These are phyloP conservation scores for Cheilinus undulatus DNA, from an alignment of 2,113 vertebrate species.

Conservation along the genomic window DNA sequence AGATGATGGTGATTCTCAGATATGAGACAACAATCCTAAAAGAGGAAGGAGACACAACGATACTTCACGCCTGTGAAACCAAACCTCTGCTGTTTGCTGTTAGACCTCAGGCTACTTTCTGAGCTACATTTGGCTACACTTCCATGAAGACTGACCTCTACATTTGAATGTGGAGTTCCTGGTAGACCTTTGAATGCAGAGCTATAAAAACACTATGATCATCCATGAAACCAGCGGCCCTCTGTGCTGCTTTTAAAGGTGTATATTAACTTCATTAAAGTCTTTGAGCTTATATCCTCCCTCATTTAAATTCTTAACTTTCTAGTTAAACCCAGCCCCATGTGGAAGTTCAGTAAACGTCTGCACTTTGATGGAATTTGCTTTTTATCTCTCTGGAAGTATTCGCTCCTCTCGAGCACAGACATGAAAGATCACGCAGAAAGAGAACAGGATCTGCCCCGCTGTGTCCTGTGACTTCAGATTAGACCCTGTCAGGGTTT, in stretches of 20 bases:
- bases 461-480: slow-evolving; percentile 55
- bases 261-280: background rate
- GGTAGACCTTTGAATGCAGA: too few relatives aligned
- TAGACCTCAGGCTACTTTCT: too few relatives aligned
- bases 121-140: too few relatives aligned
- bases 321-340: slow-evolving; percentile 16
- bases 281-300: background rate
- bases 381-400: slow-evolving; percentile 39
- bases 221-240: background rate
- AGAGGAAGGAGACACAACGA: too few relatives aligned
- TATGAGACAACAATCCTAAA: too few relatives aligned
- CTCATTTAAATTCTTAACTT: slow-evolving; percentile 13
- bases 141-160: too few relatives aligned
- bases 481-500: slow-evolving; percentile 67
- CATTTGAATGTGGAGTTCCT: too few relatives aligned
- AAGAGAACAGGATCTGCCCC: slow-evolving; percentile 11
- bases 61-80: too few relatives aligned
- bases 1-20: too few relatives aligned
- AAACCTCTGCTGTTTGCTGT: too few relatives aligned
- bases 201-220: too few relatives aligned
- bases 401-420: slow-evolving; percentile 37
- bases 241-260: background rate
- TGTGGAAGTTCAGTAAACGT: slow-evolving; percentile 11
- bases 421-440: slow-evolving; percentile 33
- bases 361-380: slow-evolving; percentile 50